These are phyloP conservation scores for Masticophis lateralis DNA, from an alignment of 2,797 vertebrate genomes.

Conservation along the genomic window DNA sequence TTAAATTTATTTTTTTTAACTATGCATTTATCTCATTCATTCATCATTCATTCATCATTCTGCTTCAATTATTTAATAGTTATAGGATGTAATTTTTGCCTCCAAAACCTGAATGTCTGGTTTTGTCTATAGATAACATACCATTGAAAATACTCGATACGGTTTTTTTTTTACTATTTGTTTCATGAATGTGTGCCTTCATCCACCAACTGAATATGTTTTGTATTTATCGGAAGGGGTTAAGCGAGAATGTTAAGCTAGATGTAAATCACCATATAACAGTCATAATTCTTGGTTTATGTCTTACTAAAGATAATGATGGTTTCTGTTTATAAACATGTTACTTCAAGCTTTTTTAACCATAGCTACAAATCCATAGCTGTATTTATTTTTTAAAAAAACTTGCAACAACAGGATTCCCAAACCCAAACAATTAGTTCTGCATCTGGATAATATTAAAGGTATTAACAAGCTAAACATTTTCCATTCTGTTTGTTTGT, in stretches of 20 bases:
- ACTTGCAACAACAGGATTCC: background rate
- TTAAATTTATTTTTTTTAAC: background rate
- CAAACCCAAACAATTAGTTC: background rate
- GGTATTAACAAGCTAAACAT: background rate
- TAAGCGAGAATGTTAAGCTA: background rate
- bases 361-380: background rate
- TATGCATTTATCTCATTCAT: background rate
- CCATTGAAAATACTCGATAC: background rate
- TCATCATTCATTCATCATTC: background rate
- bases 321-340: background rate
- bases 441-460: background rate
- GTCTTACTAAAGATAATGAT: background rate
- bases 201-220: background rate
- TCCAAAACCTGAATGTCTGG: background rate
- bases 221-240: background rate
- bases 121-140: background rate
- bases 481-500: constrained; percentile 22
- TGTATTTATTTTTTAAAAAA: background rate
- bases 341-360: background rate
- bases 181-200: background rate
- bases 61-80: background rate
- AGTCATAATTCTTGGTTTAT: background rate
- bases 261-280: background rate
- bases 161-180: background rate
- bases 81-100: background rate